Base-by-base conservation (phyloP, 2,797 vertebrate genomes). In the Pitangus sulphuratus region DNA sequence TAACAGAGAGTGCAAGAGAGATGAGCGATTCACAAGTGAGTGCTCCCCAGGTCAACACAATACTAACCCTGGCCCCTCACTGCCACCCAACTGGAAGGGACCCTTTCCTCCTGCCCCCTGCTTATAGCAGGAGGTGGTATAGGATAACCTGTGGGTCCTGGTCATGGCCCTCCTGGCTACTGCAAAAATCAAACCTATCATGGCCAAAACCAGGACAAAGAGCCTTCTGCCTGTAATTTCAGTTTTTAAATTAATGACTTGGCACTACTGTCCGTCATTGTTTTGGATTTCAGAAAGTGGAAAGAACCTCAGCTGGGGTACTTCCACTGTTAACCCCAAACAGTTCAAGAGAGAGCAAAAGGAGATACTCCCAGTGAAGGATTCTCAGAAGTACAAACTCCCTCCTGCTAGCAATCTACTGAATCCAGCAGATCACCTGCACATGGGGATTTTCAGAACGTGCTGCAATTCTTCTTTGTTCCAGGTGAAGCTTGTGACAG, bases 21-120 rank as follows among this genome's bases (percentile, higher is more conserved):
- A 31, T 3, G 3, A 66, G 65, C 11, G 5, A 50, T 51, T 44
- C 44, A 12, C 17, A 31, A 21, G n/a, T 1, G 13, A 33, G n/a
- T 12, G n/a, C 8, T 66, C 21, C 37, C 15, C 37, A n/a, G 0
- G 1, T n/a, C 42, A 53, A 22, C 17, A 31, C 4, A 9, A 11
- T 0, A 1, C 35, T 31, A 50, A 12, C 22, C 26, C 35, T 14
- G 17, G 26, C 15, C 3, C 2, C 21, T 35, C 1, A 1, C 26
- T 8, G 8, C 14, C 25, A 17, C 25, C 6, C 7, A 30, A 8
- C 14, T n/a, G 50, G 42, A 40, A 74, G 11, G 28, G 5, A 48
- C 8, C 11, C 13, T 20, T 48, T 74, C 20, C 25, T 31, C 7
- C 37, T 58, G 53, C 21, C 31, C 17, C 17, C 26, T 58, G n/a